Base-by-base conservation (phyloP, 2,797 vertebrate genomes). In the Hypotaenidia okinawae region DNA sequence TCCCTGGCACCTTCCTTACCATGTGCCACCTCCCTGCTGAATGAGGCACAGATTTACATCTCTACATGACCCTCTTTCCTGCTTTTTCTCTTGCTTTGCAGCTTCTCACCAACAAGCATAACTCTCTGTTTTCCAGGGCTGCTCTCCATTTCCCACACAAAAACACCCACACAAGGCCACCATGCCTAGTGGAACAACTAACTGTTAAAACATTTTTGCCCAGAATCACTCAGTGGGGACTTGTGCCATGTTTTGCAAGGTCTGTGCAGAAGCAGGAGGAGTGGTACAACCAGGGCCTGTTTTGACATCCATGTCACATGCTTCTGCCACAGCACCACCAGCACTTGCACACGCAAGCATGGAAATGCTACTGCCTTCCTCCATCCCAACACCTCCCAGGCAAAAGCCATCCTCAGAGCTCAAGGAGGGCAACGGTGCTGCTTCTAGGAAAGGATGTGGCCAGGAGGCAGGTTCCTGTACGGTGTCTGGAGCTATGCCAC, bases 401-500 rank as follows among this genome's bases (percentile, higher is more conserved):
- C 43, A 30, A 51, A 9, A 55, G 70, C 14, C 59, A 43, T 22
- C 47, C 35, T 70, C 33, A 63, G 75, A 81, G 33, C 33, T 86
- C 59, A 64, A 43, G 64, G 76, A 55, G 37, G 41, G 52, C 52
- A 69, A 6, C 0, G 5, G 14, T 35, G 30, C 5, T 58, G 37
- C 33, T 91, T 67, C 75, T 87, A 66, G 73, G 52, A 91, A 87
- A 51, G 62, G 28, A 62, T 0, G 4, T 27, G 45, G 16, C 51
- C 25, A 6, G 3, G 10, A 87, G 28, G 39, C 37, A 54, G 0
- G 0, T 12, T 74, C 58, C 37, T 54, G 28, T 43, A n/a, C 1
- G 0, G 0, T 32, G 33, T 62, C 66, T 87, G 57, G 37, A 70
- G 75, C 52, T 52, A 19, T 2, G 5, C 0, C 1, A 32, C 17